These are phyloP conservation scores for Papilio polyxenes DNA, from an alignment of 1,140 invertebrate species.

Conservation along the genomic window DNA sequence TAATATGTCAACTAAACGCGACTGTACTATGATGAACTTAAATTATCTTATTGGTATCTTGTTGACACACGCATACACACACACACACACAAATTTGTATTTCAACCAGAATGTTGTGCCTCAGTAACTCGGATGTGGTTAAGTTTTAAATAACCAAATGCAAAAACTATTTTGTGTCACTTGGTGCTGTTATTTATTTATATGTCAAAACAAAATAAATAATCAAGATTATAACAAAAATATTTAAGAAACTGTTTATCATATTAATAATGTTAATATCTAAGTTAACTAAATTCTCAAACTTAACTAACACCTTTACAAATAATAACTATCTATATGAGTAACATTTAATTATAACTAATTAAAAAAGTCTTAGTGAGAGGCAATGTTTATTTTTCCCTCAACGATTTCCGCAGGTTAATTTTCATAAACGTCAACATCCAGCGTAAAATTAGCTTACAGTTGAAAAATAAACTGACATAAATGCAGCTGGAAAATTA, in stretches of 20 bases:
- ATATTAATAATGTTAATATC: too few species aligned
- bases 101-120: neutral
- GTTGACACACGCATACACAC: too few species aligned
- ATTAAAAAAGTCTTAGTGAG: neutral
- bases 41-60: neutral
- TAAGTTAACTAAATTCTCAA: too few species aligned
- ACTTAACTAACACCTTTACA: neutral
- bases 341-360: too few species aligned
- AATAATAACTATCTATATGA: neutral
- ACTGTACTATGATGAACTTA: neutral
- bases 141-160: too few species aligned
- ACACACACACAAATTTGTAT: neutral
- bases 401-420: conserved; percentile 33
- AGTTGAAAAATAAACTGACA: conserved; percentile 76
- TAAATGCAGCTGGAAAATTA: conserved; percentile 74
- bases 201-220: too few species aligned
- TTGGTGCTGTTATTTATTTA: too few species aligned
- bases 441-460: conserved; percentile 60
- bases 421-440: conserved; percentile 32
- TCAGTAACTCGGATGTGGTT: neutral
- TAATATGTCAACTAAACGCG: neutral
- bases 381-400: conserved; percentile 24
- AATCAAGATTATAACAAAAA: too few species aligned
- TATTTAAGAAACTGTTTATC: too few species aligned
- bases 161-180: too few species aligned